Percentiles rank a stretch among this genome's conserved stretches.
phyloP scores from a whole-genome alignment of 2,113 vertebrate species.

The Camelus bactrianus region DNA sequence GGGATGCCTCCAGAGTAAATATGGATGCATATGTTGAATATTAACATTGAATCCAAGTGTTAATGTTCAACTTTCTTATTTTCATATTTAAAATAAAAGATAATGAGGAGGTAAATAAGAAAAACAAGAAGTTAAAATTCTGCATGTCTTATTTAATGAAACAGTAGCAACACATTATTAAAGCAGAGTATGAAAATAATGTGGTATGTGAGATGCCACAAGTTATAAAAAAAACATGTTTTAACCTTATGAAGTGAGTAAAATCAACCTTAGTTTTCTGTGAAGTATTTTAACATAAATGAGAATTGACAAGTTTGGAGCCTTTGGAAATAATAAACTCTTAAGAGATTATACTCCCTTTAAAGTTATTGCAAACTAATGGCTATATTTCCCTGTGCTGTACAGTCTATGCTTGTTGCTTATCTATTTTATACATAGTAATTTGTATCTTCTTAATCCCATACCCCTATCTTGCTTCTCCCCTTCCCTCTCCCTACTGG shows the following conservation, averaged over 20 bases:
- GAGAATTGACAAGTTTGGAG: neutral
- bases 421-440: neutral
- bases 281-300: slow-evolving; percentile 32
- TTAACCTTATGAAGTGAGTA: neutral
- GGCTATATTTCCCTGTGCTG: neutral
- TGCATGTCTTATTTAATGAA: slow-evolving; percentile 15
- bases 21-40: neutral
- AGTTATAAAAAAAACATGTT: neutral
- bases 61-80: slow-evolving; percentile 38
- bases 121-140: neutral
- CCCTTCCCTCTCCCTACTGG: neutral
- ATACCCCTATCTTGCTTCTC: neutral
- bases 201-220: neutral
- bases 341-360: neutral
- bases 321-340: neutral
- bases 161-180: neutral
- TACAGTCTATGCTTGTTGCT: neutral
- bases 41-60: slow-evolving; percentile 10
- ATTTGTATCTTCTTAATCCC: neutral
- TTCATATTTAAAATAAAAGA: slow-evolving; percentile 23
- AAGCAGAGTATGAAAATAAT: neutral
- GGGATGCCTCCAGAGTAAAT: slow-evolving; percentile 1
- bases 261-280: neutral
- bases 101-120: neutral
- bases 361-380: neutral